Base-by-base conservation (phyloP, 1,140 invertebrate genomes). In the Lepeophtheirus salmonis region DNA sequence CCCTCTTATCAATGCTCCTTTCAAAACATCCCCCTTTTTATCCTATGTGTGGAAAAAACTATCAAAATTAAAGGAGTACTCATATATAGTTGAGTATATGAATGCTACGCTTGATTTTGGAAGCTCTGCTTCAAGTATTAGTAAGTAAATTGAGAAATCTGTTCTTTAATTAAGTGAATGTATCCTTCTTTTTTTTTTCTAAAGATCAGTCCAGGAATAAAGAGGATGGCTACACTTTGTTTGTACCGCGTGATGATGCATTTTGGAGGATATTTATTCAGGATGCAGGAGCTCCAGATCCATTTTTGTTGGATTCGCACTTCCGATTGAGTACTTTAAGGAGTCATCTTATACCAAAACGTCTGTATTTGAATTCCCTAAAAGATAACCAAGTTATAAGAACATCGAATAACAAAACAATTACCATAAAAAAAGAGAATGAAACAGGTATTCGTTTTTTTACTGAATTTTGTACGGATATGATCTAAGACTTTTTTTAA, bases 251-350 rank as follows among this genome's bases (percentile, higher is more conserved):
- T 16, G 52, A 54, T 13, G 52, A 54, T 20, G 52, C 52, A 1
- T 54, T 54, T 54, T 54, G 52, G 52, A 14, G 52, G n/a, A 14
- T 54, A 2, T 23, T 54, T 20, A 24, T 54, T 54, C 20, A 54
- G 22, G 52, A 54, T 54, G 52, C 52, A 12, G 21, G n/a, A 3
- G 52, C 52, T 54, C 52, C 52, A 4, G 52, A 54, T 54, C 52
- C 52, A 2, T 54, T 54, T 24, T 16, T 12, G 16, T 23, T 54
- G 16, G 52, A 54, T 13, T 12, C n/a, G 2, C 2, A 54, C 2
- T 54, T 54, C 52, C 52, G 52, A 1, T 20, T 54, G 3, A 24
- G 21, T 12, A 54, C 22, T 20, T 23, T 54, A 20, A 18, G 23
- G 23, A 23, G 52, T 24, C 52, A 54, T 24, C 21, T 54, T 14